Conservation (phyloP, 2,113 vertebrate species). For the Edolisoma coerulescens region DNA sequence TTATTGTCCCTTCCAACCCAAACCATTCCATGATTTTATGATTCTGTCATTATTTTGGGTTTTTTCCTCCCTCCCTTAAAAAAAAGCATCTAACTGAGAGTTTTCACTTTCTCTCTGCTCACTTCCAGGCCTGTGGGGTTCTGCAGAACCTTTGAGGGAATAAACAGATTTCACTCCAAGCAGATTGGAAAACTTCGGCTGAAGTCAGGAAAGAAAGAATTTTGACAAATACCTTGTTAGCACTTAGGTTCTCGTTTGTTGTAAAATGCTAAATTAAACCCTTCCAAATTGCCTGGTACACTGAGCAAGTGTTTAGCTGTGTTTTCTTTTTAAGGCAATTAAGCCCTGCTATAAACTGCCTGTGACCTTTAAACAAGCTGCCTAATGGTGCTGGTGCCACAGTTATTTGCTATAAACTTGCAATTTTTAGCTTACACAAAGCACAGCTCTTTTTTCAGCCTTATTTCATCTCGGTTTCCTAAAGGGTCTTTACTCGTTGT, state of each 20-base stretch:
- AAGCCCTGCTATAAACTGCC: conserved; percentile 13
- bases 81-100: neutral
- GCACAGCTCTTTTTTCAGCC: neutral
- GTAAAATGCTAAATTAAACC: neutral
- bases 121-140: neutral
- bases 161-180: neutral
- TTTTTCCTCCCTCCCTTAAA: neutral
- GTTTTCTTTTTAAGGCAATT: conserved; percentile 33
- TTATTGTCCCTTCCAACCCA: neutral
- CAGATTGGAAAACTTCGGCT: neutral
- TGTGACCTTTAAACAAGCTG: conserved; percentile 50
- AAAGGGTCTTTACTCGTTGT: neutral
- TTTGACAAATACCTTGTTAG: neutral
- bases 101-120: neutral
- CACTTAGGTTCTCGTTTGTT: neutral
- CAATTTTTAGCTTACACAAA: neutral
- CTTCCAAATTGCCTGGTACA: neutral
- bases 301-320: conserved; percentile 10
- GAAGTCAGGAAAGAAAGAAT: neutral
- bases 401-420: neutral
- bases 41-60: rapidly evolving
- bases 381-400: neutral
- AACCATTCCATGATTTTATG: neutral
- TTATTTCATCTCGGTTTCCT: neutral
- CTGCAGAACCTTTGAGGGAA: neutral